Evolutionary conservation across 2,113 vertebrate genomes (phyloP).

Genomic region (Dissostichus mawsoni): DNA sequence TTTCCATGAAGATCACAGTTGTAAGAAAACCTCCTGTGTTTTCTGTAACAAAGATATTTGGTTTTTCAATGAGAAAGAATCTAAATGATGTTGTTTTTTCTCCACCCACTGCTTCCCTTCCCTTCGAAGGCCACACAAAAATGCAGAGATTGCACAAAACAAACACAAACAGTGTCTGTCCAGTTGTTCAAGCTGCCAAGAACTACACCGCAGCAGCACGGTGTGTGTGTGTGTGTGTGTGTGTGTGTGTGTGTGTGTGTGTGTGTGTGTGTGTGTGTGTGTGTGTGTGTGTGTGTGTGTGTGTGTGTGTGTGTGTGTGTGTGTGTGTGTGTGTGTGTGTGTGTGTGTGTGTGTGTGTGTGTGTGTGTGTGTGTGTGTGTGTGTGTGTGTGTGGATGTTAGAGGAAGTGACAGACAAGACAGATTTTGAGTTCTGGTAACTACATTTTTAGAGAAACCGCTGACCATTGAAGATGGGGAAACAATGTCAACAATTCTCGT

Average conservation of each 20-base stretch:
- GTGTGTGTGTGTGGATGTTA: slow-evolving; percentile 33
- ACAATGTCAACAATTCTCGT: slow-evolving; percentile 67
- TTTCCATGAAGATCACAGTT: slow-evolving; percentile 35
- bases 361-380: slow-evolving; percentile 14
- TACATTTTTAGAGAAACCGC: slow-evolving; percentile 59
- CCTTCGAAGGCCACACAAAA: slow-evolving; percentile 46
- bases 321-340: slow-evolving; percentile 7
- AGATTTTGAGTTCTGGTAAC: slow-evolving; percentile 49
- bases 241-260: slow-evolving; percentile 36
- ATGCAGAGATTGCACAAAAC: slow-evolving; percentile 32
- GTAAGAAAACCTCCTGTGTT: slow-evolving; percentile 12
- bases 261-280: slow-evolving; percentile 22
- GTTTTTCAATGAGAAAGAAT: slow-evolving; percentile 50
- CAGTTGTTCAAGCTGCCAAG: slow-evolving; percentile 52
- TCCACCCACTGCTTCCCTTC: slow-evolving; percentile 56
- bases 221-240: slow-evolving; percentile 30
- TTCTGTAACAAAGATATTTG: slow-evolving; percentile 39
- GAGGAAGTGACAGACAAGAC: slow-evolving; percentile 39
- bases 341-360: slow-evolving; percentile 38
- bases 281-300: slow-evolving; percentile 13
- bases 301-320: slow-evolving; percentile 35
- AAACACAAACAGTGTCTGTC: slow-evolving; percentile 62
- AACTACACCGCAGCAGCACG: slow-evolving; percentile 43
- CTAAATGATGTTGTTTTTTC: slow-evolving; percentile 51
- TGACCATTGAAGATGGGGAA: slow-evolving; percentile 25